A percentile compares a stretch with the other conserved stretches of the same genome.
These are phyloP conservation scores for Sympetrum striolatum DNA, from an alignment of 2,888 invertebrate genomes.

Conservation along the genomic window DNA sequence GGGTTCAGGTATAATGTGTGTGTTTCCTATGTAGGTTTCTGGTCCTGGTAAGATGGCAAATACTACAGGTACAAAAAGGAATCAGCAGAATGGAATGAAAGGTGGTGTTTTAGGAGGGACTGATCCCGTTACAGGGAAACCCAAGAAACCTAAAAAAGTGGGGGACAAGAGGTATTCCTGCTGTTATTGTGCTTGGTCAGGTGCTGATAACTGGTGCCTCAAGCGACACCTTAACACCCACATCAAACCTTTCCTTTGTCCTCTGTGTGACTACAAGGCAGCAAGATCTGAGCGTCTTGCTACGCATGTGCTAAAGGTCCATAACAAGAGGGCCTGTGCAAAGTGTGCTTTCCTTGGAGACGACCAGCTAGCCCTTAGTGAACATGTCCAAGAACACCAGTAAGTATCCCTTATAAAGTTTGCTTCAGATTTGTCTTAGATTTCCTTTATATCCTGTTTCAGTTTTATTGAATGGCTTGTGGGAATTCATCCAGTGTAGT, in stretches of 20 bases:
- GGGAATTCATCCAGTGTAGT: too few species aligned
- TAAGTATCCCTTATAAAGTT: slow-evolving; percentile 53
- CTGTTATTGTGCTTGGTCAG: slow-evolving; percentile 91
- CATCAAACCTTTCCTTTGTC: slow-evolving; percentile 89
- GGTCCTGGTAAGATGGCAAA: not conserved
- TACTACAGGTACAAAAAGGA: not conserved
- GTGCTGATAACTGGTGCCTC: slow-evolving; percentile 92
- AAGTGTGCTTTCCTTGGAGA: slow-evolving; percentile 88
- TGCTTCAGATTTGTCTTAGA: not conserved
- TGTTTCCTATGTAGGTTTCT: not conserved
- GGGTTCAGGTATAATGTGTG: not conserved
- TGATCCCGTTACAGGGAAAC: slow-evolving; percentile 39
- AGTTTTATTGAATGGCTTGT: too few species aligned
- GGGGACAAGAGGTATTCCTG: slow-evolving; percentile 81
- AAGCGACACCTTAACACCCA: slow-evolving; percentile 93
- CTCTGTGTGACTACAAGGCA: slow-evolving; percentile 91
- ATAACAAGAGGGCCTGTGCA: slow-evolving; percentile 88
- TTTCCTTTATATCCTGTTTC: not conserved
- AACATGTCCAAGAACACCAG: slow-evolving; percentile 68
- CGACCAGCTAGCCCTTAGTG: slow-evolving; percentile 78
- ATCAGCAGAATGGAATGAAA: slow-evolving; percentile 37
- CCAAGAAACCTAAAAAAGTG: slow-evolving; percentile 59
- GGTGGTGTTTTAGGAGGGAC: slow-evolving; percentile 3
- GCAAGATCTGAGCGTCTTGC: slow-evolving; percentile 88
- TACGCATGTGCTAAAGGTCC: slow-evolving; percentile 89